These are phyloP conservation scores for Leptestheria dahalacensis DNA, from an alignment of 1,140 invertebrate genomes.

Conservation along the genomic window DNA sequence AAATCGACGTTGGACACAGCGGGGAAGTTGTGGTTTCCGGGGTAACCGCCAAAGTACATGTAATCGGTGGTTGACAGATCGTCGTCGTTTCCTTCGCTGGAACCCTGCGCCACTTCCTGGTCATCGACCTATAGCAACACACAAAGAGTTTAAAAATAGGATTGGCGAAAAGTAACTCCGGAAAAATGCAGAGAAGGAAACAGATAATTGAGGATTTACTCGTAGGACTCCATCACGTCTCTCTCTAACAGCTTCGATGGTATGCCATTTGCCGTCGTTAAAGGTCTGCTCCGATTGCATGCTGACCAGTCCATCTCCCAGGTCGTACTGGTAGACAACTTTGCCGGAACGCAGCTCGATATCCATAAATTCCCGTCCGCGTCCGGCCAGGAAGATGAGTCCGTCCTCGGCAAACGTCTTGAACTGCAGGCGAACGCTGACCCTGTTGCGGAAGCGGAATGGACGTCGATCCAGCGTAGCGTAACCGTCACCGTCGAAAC, in stretches of 20 bases:
- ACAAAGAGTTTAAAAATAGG: neutral
- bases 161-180: conserved; percentile 2
- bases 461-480: conserved; percentile 44
- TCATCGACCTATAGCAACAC: conserved; percentile 25
- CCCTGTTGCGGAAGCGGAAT: conserved; percentile 36
- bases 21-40: conserved; percentile 43
- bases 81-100: conserved; percentile 28
- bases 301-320: conserved; percentile 42
- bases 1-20: conserved; percentile 58
- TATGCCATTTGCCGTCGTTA: conserved; percentile 75
- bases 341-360: conserved; percentile 64
- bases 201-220: conserved; percentile 32
- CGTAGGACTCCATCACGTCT: conserved; percentile 46
- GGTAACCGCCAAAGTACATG: conserved; percentile 81
- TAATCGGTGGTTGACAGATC: conserved; percentile 41
- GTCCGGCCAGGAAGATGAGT: conserved; percentile 67
- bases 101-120: conserved; percentile 23
- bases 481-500: conserved; percentile 77
- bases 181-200: conserved; percentile 19
- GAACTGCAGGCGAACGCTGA: conserved; percentile 56
- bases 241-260: conserved; percentile 49
- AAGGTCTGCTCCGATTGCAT: conserved; percentile 42
- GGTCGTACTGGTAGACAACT: conserved; percentile 51
- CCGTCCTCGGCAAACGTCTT: conserved; percentile 75
- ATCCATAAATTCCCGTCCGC: conserved; percentile 58